phyloP scores from a whole-genome alignment of 2,888 invertebrate species.

The Temnothorax rugatulus region DNA sequence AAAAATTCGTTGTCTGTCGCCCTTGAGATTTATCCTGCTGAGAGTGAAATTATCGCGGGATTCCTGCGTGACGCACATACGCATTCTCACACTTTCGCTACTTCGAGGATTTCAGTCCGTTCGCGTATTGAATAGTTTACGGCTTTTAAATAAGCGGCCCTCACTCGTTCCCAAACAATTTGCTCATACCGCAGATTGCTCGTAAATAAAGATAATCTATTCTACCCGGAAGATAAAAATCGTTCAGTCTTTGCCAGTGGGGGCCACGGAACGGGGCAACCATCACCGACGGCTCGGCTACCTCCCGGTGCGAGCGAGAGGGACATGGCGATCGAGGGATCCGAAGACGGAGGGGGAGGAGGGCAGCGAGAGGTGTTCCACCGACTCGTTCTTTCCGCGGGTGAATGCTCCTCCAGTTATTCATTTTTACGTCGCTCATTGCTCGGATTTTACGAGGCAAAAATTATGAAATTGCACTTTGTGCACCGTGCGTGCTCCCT shows the following conservation, averaged over 20 bases:
- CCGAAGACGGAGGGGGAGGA: slow-evolving; percentile 21
- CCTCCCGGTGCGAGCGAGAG: slow-evolving; percentile 28
- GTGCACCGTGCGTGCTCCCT: slow-evolving; percentile 71
- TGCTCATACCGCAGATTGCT: slow-evolving; percentile 84
- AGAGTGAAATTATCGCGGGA: slow-evolving; percentile 7
- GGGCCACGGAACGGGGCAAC: slow-evolving; percentile 45
- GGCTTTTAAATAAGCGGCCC: slow-evolving; percentile 85
- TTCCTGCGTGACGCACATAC: neutral
- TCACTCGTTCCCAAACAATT: slow-evolving; percentile 85
- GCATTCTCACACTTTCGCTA: slow-evolving; percentile 49
- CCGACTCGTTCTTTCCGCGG: slow-evolving; percentile 77
- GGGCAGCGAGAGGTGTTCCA: slow-evolving; percentile 62
- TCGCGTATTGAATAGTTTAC: slow-evolving; percentile 84
- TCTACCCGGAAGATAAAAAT: slow-evolving; percentile 86
- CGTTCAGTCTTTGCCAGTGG: slow-evolving; percentile 64
- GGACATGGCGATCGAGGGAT: slow-evolving; percentile 27
- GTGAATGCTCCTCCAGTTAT: slow-evolving; percentile 85
- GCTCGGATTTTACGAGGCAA: slow-evolving; percentile 85
- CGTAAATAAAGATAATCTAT: slow-evolving; percentile 86
- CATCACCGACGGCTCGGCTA: slow-evolving; percentile 33
- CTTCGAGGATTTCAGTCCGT: slow-evolving; percentile 47
- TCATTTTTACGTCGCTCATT: slow-evolving; percentile 85
- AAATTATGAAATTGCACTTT: slow-evolving; percentile 86
- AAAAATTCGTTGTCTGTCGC: neutral
- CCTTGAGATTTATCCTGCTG: neutral